A percentile compares a stretch with the other conserved stretches of the same genome.
Evolutionary conservation across 2,797 vertebrate species (phyloP).

Genomic region (Lophotriccus pileatus): DNA sequence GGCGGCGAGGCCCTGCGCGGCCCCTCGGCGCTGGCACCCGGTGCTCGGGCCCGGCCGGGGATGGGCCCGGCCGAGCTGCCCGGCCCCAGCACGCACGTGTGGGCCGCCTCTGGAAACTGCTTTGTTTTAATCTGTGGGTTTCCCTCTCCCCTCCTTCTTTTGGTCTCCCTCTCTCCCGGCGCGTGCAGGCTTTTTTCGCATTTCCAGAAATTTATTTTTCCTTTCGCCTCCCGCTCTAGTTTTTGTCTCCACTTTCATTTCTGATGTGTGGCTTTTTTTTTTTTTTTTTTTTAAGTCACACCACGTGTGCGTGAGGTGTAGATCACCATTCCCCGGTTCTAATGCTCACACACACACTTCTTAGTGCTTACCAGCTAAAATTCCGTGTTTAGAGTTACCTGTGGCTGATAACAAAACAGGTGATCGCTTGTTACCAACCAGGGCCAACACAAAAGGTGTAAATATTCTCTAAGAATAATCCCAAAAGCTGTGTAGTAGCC

Average conservation of each 20-base stretch:
- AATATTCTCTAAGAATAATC: neutral
- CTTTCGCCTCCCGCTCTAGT: accelerated
- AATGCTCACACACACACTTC: neutral
- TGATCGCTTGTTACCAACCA: neutral
- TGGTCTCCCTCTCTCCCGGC: neutral
- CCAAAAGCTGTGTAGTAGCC: neutral
- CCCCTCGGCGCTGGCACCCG: neutral
- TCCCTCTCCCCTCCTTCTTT: neutral
- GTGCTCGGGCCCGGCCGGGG: neutral
- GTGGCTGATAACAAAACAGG: neutral
- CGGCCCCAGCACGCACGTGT: neutral
- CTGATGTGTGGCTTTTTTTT: neutral
- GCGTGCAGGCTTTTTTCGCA: neutral
- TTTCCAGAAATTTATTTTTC: neutral
- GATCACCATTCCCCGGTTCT: accelerated
- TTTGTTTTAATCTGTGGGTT: accelerated
- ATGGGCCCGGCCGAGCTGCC: neutral
- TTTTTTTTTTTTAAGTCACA: neutral
- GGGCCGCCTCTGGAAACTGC: neutral
- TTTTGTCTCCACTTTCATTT: neutral
- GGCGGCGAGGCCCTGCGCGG: neutral
- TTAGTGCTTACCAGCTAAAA: neutral
- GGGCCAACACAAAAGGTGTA: neutral
- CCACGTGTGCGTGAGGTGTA: neutral
- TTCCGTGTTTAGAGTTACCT: neutral